These are phyloP conservation scores for Acleris laterana DNA, from an alignment of 2,888 invertebrate genomes.

Conservation along the genomic window DNA sequence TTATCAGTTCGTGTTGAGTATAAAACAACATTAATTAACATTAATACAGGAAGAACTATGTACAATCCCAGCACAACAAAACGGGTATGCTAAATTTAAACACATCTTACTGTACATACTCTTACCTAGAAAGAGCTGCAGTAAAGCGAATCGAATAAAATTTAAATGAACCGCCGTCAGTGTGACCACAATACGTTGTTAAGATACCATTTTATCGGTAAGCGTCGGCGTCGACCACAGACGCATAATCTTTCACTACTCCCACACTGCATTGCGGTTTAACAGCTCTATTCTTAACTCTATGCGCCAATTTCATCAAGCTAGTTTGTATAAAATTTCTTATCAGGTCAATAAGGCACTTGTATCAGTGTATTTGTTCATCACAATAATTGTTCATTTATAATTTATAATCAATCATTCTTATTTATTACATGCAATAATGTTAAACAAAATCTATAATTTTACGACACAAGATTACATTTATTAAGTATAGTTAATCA, in stretches of 20 bases:
- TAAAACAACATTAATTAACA: conserved; percentile 76
- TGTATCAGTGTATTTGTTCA: conserved; percentile 26
- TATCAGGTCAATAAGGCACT: conserved; percentile 31
- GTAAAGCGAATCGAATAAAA: conserved; percentile 27
- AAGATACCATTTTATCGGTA: conserved; percentile 30
- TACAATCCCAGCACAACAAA: conserved; percentile 35
- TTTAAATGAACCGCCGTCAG: conserved; percentile 17
- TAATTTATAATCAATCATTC: conserved; percentile 11
- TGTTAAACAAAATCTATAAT: conserved; percentile 5
- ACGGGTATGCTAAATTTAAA: conserved; percentile 40
- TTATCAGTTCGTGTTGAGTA: conserved; percentile 83
- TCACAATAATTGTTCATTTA: conserved; percentile 30
- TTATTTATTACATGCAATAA: conserved; percentile 1
- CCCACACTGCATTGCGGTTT: conserved; percentile 10
- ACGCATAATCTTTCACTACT: conserved; percentile 3
- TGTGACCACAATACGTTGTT: conserved; percentile 29
- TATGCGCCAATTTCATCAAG: conserved; percentile 18
- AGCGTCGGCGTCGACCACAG: conserved; percentile 10
- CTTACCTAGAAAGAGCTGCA: conserved; percentile 26
- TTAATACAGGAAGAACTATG: conserved; percentile 37
- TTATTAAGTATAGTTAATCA: no score
- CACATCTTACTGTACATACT: conserved; percentile 50
- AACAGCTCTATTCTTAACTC: conserved; percentile 22
- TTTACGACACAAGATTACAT: not conserved
- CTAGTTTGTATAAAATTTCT: conserved; percentile 24